Conservation (phyloP, 2,888 invertebrate genomes). For the Lithophane socia region DNA sequence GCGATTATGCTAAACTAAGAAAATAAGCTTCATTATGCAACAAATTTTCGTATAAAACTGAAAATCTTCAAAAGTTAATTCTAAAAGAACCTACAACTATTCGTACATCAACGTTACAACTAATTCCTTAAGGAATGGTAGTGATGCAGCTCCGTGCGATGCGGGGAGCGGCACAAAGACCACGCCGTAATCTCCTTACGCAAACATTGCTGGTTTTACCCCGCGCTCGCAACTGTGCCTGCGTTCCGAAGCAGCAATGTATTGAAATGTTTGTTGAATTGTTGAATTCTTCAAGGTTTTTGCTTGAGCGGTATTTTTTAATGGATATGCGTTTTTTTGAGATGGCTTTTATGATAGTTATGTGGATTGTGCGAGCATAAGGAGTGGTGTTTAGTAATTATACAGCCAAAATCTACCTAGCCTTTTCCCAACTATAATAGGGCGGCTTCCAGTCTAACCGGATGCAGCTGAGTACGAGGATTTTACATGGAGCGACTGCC, state of each 20-base stretch:
- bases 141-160: conserved; percentile 57
- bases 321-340: conserved; percentile 40
- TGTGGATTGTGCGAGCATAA: background rate
- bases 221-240: conserved; percentile 44
- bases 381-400: background rate
- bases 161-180: conserved; percentile 61
- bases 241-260: conserved; percentile 58
- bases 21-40: too few species aligned
- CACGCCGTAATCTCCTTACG: conserved; percentile 71
- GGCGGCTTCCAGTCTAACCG: too few species aligned
- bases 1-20: background rate
- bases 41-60: too few species aligned
- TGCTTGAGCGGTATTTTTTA: conserved; percentile 27
- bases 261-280: conserved; percentile 62
- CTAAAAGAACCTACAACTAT: conserved; percentile 13
- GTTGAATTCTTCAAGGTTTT: conserved; percentile 28
- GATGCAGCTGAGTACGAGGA: too few species aligned
- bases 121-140: conserved; percentile 71
- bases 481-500: too few species aligned
- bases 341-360: conserved; percentile 1
- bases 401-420: too few species aligned
- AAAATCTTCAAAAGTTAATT: background rate
- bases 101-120: conserved; percentile 57
- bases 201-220: conserved; percentile 71
- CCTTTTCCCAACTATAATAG: too few species aligned